Percentiles rank a stretch among this genome's conserved stretches.
Conservation (phyloP, 1,140 invertebrate species). For the Calephelis virginiensis region DNA sequence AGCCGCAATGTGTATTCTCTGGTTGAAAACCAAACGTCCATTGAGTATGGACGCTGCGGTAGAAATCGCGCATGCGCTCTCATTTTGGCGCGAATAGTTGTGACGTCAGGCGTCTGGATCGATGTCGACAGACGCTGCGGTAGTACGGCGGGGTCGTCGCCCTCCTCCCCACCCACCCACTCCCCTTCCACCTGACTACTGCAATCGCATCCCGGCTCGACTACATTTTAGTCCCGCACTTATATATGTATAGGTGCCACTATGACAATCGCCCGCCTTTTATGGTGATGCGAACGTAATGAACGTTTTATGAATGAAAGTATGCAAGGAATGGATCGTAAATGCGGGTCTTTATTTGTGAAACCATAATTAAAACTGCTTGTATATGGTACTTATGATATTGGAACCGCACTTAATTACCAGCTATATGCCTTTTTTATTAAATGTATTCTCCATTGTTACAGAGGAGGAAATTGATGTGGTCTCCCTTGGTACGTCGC, state of each 20-base stretch:
- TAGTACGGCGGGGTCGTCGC: slow-evolving; percentile 73
- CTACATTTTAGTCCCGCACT: slow-evolving; percentile 51
- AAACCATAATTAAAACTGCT: slow-evolving; percentile 29
- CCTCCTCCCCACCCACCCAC: slow-evolving; percentile 52
- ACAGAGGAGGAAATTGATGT: slow-evolving; percentile 92
- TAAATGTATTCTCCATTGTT: slow-evolving; percentile 67
- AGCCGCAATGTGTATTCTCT: slow-evolving; percentile 59
- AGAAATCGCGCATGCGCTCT: slow-evolving; percentile 67
- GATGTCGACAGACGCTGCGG: slow-evolving; percentile 76
- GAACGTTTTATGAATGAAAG: slow-evolving; percentile 62
- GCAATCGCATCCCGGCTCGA: slow-evolving; percentile 67
- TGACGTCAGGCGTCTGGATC: slow-evolving; percentile 77
- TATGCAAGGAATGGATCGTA: slow-evolving; percentile 51
- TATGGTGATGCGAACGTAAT: slow-evolving; percentile 66
- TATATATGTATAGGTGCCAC: slow-evolving; percentile 48
- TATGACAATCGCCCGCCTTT: slow-evolving; percentile 63
- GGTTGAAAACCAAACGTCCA: slow-evolving; percentile 64
- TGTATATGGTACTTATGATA: slow-evolving; percentile 6
- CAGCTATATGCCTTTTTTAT: slow-evolving; percentile 11
- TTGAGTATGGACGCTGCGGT: slow-evolving; percentile 73
- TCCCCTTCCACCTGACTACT: slow-evolving; percentile 67
- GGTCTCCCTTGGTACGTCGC: slow-evolving; percentile 83
- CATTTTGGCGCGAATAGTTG: slow-evolving; percentile 74
- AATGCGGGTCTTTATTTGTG: slow-evolving; percentile 45
- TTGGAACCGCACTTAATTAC: not conserved